Conservation (phyloP, 2,113 vertebrate genomes). For the Empidonax traillii region DNA sequence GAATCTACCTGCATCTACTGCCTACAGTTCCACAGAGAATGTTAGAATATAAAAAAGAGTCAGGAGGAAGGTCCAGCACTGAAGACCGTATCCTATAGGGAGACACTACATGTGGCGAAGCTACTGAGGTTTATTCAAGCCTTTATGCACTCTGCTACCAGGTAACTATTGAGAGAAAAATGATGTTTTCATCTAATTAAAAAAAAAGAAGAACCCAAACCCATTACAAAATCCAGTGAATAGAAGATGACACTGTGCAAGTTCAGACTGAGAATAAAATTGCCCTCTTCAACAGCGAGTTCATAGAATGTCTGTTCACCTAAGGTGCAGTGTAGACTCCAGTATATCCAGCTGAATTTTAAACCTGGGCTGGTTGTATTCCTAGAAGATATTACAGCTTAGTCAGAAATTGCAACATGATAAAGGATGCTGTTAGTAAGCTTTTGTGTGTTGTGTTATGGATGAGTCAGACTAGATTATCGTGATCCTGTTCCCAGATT, state of each 20-base stretch:
- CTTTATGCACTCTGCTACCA: neutral
- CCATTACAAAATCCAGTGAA: neutral
- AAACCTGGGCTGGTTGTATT: neutral
- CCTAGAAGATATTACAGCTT: neutral
- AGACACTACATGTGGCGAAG: neutral
- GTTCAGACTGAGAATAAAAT: neutral
- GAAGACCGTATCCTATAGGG: neutral
- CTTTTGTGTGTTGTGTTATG: neutral
- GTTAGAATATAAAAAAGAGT: neutral
- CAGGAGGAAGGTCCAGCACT: neutral
- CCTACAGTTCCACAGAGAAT: neutral
- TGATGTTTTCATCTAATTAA: neutral
- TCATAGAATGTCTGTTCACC: neutral
- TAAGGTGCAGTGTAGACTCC: neutral
- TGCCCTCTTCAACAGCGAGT: neutral
- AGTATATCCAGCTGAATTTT: neutral
- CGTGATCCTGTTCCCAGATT: neutral
- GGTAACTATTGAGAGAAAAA: neutral
- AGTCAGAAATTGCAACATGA: neutral
- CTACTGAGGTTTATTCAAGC: neutral
- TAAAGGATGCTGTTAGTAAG: neutral
- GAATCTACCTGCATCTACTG: neutral
- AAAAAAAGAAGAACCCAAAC: neutral
- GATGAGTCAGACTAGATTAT: slow-evolving; percentile 18
- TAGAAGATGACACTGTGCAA: neutral